A percentile compares a stretch with the other conserved stretches of the same genome.
These are phyloP conservation scores for Hetaerina titia DNA, from an alignment of 2,888 invertebrate genomes.

Conservation along the genomic window DNA sequence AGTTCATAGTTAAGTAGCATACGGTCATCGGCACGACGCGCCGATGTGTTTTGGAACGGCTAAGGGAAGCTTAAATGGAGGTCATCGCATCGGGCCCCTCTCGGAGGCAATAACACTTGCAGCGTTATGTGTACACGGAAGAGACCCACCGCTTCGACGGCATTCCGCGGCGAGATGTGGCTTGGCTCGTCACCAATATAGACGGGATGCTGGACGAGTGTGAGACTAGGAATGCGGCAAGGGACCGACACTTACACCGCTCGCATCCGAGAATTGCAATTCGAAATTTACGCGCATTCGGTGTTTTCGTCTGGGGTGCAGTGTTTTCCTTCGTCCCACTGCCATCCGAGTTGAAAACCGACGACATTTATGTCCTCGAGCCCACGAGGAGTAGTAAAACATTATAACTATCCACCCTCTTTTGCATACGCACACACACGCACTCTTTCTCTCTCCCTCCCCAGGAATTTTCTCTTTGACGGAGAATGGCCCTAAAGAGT, in stretches of 20 bases:
- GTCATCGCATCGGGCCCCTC: neutral
- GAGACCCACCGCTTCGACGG: neutral
- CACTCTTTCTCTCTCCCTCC: neutral
- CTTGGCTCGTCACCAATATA: neutral
- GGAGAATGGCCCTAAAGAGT: neutral
- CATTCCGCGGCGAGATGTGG: neutral
- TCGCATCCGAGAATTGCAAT: no score
- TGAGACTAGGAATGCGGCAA: neutral
- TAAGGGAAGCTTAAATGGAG: no score
- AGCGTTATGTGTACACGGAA: neutral
- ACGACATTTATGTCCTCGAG: neutral
- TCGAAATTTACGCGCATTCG: neutral
- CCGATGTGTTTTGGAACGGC: no score
- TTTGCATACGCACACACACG: neutral
- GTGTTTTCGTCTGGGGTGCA: neutral
- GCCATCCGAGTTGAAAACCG: neutral
- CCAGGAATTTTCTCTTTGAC: neutral
- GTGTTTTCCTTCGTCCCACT: neutral
- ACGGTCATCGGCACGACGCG: no score
- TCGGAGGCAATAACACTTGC: neutral
- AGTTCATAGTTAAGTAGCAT: no score
- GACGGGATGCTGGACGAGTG: neutral
- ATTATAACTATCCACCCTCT: neutral
- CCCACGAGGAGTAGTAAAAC: neutral
- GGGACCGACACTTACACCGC: neutral